Evolutionary conservation across 2,888 invertebrate genomes (phyloP), one percentile per base, ranked within the genome.

Genomic region (Agelastica alni): DNA sequence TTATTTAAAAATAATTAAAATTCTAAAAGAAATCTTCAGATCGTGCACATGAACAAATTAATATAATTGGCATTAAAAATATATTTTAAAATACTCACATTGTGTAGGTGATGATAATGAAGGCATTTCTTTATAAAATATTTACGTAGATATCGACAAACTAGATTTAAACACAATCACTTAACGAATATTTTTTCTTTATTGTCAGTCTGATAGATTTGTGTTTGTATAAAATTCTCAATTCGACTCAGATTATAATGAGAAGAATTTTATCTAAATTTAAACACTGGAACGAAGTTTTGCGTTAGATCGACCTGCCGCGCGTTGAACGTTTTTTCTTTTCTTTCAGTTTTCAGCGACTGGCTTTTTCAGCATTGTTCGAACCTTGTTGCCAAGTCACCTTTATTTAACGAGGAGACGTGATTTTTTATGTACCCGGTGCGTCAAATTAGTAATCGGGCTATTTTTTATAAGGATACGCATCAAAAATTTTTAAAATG

Each of bases 191-290:
- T 46, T 56, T 58, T 59, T 59, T 62, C 49, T 58, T 14, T 32
- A 6, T 10, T 18, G 9, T 9, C 12, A 10, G 10, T 7, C 3
- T 13, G 17, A 34, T n/a, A 16, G 18, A 16, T 17, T 34, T 6
- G 28, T 13, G 31, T 36, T 31, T 26, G 31, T 9, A 39, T 7
- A 12, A 22, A 46, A 51, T 30, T 55, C 41, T 42, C 37, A 34
- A 51, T 32, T 47, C 51, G 37, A 46, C 45, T 46, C 32, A 39
- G 39, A 46, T 52, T 47, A 55, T 58, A 61, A 59, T 62, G 55
- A 58, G 57, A 62, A 65, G 63, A 68, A 67, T 65, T 71, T 69
- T 62, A 60, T 66, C 74, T 74, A 74, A 73, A 65, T 73, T 74
- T 74, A 73, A 72, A 72, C 71, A 60, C 62, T 58, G 61, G 58